Percentiles rank a stretch among this genome's conserved stretches.
phyloP scores from a whole-genome alignment of 2,888 invertebrate species.

The Cyrtodaria siliqua region DNA sequence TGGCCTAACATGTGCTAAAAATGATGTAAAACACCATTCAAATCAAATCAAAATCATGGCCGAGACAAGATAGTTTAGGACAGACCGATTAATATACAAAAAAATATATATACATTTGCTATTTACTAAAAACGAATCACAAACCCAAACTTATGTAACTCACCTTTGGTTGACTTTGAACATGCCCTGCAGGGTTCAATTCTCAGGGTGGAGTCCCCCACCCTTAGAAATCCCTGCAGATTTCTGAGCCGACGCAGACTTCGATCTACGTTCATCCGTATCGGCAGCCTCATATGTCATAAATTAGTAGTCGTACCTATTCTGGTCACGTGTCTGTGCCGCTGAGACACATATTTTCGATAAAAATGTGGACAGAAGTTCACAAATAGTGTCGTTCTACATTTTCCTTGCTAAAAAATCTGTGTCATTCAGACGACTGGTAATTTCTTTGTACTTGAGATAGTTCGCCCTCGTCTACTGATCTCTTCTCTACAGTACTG shows the following conservation, averaged over 20 bases:
- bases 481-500: too few relatives aligned
- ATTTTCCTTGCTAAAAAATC: too few relatives aligned
- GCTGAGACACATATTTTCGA: background rate
- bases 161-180: slow-evolving; percentile 42
- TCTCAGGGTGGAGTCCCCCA: slow-evolving; percentile 42
- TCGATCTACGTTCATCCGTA: slow-evolving; percentile 76
- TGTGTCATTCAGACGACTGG: too few relatives aligned
- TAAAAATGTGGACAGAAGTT: background rate
- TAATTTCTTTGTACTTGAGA: too few relatives aligned
- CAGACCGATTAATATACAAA: too few relatives aligned
- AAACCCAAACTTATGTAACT: background rate
- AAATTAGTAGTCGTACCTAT: slow-evolving; percentile 4
- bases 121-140: too few relatives aligned
- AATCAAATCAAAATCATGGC: too few relatives aligned
- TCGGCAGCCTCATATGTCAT: slow-evolving; percentile 70
- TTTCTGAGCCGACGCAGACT: slow-evolving; percentile 71
- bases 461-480: too few relatives aligned
- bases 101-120: too few relatives aligned
- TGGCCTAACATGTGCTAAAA: too few relatives aligned
- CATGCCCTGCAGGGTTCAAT: slow-evolving; percentile 60
- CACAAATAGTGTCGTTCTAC: slow-evolving; percentile 7
- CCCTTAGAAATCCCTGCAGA: slow-evolving; percentile 60
- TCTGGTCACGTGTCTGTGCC: slow-evolving; percentile 6
- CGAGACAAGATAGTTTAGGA: too few relatives aligned
- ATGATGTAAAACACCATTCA: too few relatives aligned